Conservation (phyloP, 2,888 invertebrate species). For the Busseola fusca region DNA sequence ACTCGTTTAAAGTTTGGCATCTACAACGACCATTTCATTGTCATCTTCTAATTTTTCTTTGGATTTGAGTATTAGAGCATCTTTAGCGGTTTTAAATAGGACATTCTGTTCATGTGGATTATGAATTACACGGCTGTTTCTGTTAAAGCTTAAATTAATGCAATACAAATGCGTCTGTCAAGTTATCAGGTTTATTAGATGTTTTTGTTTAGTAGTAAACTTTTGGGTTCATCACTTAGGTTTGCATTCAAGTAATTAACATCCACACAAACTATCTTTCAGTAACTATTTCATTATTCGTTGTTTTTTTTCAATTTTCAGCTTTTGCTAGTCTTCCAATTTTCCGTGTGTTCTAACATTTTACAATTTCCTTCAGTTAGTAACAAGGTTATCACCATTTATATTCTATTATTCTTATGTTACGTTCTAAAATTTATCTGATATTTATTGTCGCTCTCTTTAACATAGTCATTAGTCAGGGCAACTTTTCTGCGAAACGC, state of each 20-base stretch:
- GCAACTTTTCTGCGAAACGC: no score
- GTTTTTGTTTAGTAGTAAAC: not conserved
- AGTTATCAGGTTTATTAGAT: constrained; percentile 1
- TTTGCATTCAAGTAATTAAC: not conserved
- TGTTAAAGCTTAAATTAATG: not conserved
- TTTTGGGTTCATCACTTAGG: not conserved
- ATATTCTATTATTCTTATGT: not conserved
- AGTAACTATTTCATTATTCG: not conserved
- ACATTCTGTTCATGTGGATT: not conserved
- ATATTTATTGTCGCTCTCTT: not conserved
- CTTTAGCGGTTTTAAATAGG: not conserved
- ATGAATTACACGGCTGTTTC: not conserved
- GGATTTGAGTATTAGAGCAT: not conserved
- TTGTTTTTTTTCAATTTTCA: not conserved
- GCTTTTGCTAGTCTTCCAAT: not conserved
- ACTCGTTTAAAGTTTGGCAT: not conserved
- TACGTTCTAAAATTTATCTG: not conserved
- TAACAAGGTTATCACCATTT: not conserved
- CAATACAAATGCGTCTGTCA: not conserved
- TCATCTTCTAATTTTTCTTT: not conserved
- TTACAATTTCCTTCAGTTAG: not conserved
- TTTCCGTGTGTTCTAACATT: not conserved
- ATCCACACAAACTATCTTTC: not conserved
- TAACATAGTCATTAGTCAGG: not conserved
- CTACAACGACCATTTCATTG: not conserved